These are phyloP conservation scores for Hirtodrosophila alboralis DNA, from an alignment of 2,888 invertebrate species.

Conservation along the genomic window DNA sequence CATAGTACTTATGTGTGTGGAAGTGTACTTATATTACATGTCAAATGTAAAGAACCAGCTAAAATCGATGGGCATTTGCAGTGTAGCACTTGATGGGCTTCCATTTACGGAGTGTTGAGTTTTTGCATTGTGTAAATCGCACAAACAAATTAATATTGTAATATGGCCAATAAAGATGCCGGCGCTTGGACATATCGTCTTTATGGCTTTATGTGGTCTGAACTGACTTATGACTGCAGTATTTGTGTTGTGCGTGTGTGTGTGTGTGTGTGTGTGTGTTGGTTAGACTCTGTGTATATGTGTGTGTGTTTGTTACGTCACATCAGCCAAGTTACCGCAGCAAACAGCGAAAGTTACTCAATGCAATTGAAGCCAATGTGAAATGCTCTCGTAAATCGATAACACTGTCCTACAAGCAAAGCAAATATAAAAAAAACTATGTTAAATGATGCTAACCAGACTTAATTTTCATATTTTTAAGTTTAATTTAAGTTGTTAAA, in stretches of 20 bases:
- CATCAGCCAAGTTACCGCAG: constrained; percentile 31
- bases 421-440: no score
- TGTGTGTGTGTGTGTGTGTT: constrained; percentile 4
- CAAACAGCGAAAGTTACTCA: constrained; percentile 67
- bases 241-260: constrained; percentile 1
- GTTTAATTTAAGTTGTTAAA: no score
- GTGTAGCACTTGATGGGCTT: constrained; percentile 67
- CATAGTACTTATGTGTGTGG: not conserved
- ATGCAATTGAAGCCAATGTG: constrained; percentile 69
- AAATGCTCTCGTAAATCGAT: constrained; percentile 54
- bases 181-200: constrained; percentile 6
- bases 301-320: constrained; percentile 35
- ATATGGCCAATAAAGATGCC: constrained; percentile 56
- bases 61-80: constrained; percentile 76
- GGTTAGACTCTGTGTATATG: no score
- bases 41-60: constrained; percentile 38
- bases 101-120: constrained; percentile 67
- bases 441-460: not conserved
- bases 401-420: constrained; percentile 45
- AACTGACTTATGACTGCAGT: constrained; percentile 42
- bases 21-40: constrained; percentile 24
- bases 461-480: not conserved
- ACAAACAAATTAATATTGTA: constrained; percentile 66
- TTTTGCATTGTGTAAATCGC: constrained; percentile 49
- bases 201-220: constrained; percentile 28